phyloP scores from a whole-genome alignment of 2,113 vertebrate species.

The Isichthys henryi region DNA sequence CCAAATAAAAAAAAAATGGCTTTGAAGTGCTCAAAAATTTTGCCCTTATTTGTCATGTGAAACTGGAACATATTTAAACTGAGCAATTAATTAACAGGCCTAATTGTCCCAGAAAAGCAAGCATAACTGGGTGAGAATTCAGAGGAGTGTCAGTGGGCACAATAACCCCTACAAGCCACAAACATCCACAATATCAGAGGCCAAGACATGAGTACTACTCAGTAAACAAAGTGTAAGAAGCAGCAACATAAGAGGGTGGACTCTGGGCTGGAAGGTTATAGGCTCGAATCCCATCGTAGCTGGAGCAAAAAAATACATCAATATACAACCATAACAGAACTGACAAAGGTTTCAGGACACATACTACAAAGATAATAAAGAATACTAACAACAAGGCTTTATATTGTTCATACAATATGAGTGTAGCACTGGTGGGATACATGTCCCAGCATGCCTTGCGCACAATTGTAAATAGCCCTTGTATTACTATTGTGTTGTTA shows the following conservation, averaged over 20 bases:
- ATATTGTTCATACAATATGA: not conserved
- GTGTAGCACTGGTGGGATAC: no score
- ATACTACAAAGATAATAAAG: not conserved
- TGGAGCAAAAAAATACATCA: not conserved
- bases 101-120: not conserved
- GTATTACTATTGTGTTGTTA: no score
- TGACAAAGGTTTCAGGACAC: not conserved
- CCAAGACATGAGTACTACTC: not conserved
- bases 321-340: not conserved
- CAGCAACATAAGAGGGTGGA: not conserved
- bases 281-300: not conserved
- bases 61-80: not conserved
- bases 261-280: not conserved
- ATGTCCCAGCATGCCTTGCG: no score
- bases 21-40: conserved; percentile 8
- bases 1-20: not conserved
- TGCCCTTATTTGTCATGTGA: not conserved
- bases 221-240: not conserved
- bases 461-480: no score
- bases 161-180: not conserved
- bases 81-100: not conserved
- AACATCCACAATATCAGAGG: not conserved
- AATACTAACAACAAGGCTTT: not conserved
- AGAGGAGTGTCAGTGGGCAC: not conserved
- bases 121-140: not conserved